Base-by-base conservation (phyloP, 1,140 invertebrate genomes). In the Paraescarpia echinospica region DNA sequence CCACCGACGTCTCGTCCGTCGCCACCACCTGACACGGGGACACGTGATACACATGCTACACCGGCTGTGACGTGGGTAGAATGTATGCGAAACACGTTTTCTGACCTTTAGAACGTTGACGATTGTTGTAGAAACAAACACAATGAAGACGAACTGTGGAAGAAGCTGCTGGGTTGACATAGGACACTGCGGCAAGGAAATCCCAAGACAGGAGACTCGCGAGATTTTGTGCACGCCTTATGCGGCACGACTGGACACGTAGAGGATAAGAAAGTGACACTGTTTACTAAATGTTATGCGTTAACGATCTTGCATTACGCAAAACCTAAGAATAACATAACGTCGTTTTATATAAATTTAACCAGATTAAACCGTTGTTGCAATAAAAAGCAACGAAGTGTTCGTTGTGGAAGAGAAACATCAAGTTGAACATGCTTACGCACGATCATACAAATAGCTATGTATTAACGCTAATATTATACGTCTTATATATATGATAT, bases 1-100 rank as follows among this genome's bases (percentile, higher is more conserved):
- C 94, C 6, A 95, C 93, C 9, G 92, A 93, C 5, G 35, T 89
- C 22, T 89, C 91, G 0, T 92, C 92, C 35, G 94, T 92, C 8
- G 92, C 35, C 2, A 77, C 59, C 59, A 77, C 59, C 59, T 77
- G 59, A 77, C 59, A 27, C 8, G 2, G 59, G 8, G 59, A 77
- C 59, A 77, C 59, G 27, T 77, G 59, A 77, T 18, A 77, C 4
- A 6, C 8, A 18, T 77, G 59, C 8, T 31, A 77, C 41, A 41
- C 22, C 22, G 27, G 59, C 4, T 77, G 59, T 77, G 12, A 41
- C 41, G 41, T 41, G 41, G 27, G 2, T 2, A 77, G 8, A 4
- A 77, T 27, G 59, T 5, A 27, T 77, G 4, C 27, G 22, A 77
- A 77, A 77, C 59, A 4, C 59, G 59, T 27, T 27, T 41, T 41